Percentiles rank a stretch among this genome's conserved stretches.
Evolutionary conservation across 92 coral and sea anemone genomes (phyloP).

Genomic region (Anthopleura xanthogrammica): DNA sequence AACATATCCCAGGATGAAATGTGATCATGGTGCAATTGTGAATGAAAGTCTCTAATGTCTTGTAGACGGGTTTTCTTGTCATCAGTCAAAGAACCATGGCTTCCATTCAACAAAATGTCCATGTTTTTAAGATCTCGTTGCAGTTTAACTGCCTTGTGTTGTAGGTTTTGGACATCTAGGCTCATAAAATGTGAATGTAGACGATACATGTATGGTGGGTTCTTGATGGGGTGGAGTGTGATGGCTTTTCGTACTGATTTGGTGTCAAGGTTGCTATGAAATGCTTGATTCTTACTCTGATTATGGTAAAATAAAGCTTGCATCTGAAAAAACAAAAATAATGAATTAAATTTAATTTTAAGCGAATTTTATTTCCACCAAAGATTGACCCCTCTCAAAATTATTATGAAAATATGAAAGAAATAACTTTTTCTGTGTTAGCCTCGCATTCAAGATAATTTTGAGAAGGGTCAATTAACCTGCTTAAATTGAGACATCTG

Average conservation of each 20-base stretch:
- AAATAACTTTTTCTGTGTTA: too few species aligned
- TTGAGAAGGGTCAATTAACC: too few species aligned
- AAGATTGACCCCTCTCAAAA: too few species aligned
- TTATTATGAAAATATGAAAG: too few species aligned
- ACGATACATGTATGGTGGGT: constrained; percentile 91
- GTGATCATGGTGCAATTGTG: constrained; percentile 52
- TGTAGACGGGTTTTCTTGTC: constrained; percentile 65
- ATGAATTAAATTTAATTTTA: too few species aligned
- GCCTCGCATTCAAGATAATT: too few species aligned
- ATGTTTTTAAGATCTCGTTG: constrained; percentile 70
- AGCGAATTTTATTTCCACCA: too few species aligned
- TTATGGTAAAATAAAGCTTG: constrained; percentile 95
- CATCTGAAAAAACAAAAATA: constrained; percentile 56
- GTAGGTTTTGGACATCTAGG: constrained; percentile 72
- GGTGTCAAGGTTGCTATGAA: constrained; percentile 94
- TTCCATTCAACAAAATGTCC: constrained; percentile 61
- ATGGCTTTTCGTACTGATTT: constrained; percentile 96
- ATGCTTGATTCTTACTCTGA: constrained; percentile 83
- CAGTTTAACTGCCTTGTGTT: constrained; percentile 68
- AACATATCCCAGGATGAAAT: constrained; percentile 92
- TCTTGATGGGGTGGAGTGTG: constrained; percentile 91
- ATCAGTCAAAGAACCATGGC: constrained; percentile 42
- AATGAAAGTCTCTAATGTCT: constrained; percentile 69
- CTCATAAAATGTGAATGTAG: constrained; percentile 84
- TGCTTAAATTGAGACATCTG: too few species aligned